phyloP scores from a whole-genome alignment of 1,140 invertebrate genomes.

The Calliphora vicina region DNA sequence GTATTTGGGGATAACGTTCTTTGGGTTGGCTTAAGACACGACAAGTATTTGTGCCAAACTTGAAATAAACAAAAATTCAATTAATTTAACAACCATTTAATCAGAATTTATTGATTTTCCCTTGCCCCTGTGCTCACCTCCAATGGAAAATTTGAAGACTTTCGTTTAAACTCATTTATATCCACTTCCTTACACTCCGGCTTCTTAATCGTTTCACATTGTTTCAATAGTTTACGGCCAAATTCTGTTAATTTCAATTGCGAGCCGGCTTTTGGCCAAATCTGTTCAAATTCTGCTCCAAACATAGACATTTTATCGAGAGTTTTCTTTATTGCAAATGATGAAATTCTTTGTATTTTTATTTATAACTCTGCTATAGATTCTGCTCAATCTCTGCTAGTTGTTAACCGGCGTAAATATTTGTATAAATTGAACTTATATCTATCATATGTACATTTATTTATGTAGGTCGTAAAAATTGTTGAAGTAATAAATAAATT shows the following conservation, averaged over 20 bases:
- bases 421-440: neutral
- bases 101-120: neutral
- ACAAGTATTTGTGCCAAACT: conserved; percentile 43
- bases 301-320: conserved; percentile 30
- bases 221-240: conserved; percentile 36
- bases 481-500: neutral
- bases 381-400: no score
- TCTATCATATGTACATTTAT: neutral
- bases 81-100: no score
- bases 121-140: conserved; percentile 25
- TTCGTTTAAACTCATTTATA: conserved; percentile 38
- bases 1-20: conserved; percentile 38
- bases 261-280: conserved; percentile 38
- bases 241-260: conserved; percentile 34
- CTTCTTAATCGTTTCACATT: conserved; percentile 36
- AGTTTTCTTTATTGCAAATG: neutral
- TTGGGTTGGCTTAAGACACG: conserved; percentile 40
- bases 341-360: neutral
- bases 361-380: no score
- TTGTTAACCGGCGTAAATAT: neutral
- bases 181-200: conserved; percentile 31
- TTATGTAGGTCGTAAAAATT: neutral
- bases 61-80: neutral
- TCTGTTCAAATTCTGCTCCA: conserved; percentile 39
- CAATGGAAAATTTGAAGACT: conserved; percentile 40